Percentiles rank a stretch among this genome's conserved stretches.
These are phyloP conservation scores for Euleptes europaea DNA, from an alignment of 2,113 vertebrate genomes.

Conservation along the genomic window DNA sequence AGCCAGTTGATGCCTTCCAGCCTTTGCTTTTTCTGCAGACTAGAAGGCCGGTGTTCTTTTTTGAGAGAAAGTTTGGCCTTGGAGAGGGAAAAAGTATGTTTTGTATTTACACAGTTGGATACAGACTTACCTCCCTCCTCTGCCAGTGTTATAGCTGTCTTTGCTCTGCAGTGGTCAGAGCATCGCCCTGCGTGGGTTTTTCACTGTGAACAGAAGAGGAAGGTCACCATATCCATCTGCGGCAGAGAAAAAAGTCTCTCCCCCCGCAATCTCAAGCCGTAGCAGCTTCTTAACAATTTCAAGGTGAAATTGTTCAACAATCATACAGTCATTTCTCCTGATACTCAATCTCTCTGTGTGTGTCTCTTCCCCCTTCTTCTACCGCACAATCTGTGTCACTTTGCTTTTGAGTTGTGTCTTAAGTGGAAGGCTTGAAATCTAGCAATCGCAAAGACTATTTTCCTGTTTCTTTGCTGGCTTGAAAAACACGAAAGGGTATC, in stretches of 20 bases:
- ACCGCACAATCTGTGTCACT: background rate
- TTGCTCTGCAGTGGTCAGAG: accelerated
- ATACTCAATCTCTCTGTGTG: background rate
- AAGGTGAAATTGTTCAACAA: conserved; percentile 12
- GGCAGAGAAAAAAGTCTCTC: conserved; percentile 24
- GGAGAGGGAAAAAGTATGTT: background rate
- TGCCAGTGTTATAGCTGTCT: background rate
- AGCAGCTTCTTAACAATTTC: conserved; percentile 3
- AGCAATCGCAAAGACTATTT: too few relatives aligned
- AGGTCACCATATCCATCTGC: conserved; percentile 32
- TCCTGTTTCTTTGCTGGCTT: background rate
- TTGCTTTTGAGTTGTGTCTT: background rate
- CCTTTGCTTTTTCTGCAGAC: too few relatives aligned
- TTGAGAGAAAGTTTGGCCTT: too few relatives aligned
- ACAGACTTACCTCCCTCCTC: too few relatives aligned
- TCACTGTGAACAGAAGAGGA: background rate
- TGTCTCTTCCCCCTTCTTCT: too few relatives aligned
- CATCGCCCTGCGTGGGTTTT: background rate
- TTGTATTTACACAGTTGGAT: background rate
- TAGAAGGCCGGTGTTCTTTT: too few relatives aligned
- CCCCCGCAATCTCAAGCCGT: background rate
- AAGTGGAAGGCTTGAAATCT: background rate
- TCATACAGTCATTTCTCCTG: background rate
- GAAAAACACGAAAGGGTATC: background rate
- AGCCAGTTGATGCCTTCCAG: too few relatives aligned